Conservation (phyloP, 2,888 invertebrate genomes). For the Cremastinae sp. region DNA sequence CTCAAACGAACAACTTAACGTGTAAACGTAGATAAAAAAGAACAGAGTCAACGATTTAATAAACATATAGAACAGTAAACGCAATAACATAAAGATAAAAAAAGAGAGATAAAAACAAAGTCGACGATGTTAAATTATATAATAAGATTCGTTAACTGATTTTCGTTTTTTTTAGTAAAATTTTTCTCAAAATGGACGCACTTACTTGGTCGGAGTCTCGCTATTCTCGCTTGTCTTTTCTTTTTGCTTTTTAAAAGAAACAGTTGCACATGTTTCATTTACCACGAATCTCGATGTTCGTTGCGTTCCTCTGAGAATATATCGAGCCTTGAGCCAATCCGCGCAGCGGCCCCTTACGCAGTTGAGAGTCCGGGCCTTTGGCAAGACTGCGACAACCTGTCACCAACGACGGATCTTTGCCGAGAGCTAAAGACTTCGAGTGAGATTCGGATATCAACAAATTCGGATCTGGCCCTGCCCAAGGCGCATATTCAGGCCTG, state of each 20-base stretch:
- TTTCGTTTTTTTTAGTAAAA: not conserved
- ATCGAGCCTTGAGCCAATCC: conserved; percentile 90
- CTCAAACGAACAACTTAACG: conserved; percentile 43
- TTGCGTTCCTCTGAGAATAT: conserved; percentile 85
- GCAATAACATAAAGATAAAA: conserved; percentile 30
- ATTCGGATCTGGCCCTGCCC: conserved; percentile 90
- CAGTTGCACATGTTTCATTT: conserved; percentile 80
- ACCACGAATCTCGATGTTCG: conserved; percentile 81
- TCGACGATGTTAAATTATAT: conserved; percentile 32
- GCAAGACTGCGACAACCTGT: conserved; percentile 79
- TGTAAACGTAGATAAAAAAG: conserved; percentile 14
- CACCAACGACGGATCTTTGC: conserved; percentile 82
- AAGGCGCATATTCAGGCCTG: conserved; percentile 91
- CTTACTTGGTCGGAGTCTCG: conserved; percentile 19
- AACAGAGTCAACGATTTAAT: conserved; percentile 40
- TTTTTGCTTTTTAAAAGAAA: conserved; percentile 69
- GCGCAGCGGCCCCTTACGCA: conserved; percentile 87
- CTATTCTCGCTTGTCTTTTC: not conserved
- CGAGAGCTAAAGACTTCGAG: conserved; percentile 74
- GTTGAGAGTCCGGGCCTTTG: conserved; percentile 85
- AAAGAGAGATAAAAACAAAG: conserved; percentile 37
- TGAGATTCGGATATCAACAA: conserved; percentile 79
- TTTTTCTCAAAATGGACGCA: conserved; percentile 22
- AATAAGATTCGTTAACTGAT: conserved; percentile 10
- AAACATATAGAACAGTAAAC: conserved; percentile 29